Base-by-base conservation (phyloP, 2,113 vertebrate species). In the Podarcis muralis region DNA sequence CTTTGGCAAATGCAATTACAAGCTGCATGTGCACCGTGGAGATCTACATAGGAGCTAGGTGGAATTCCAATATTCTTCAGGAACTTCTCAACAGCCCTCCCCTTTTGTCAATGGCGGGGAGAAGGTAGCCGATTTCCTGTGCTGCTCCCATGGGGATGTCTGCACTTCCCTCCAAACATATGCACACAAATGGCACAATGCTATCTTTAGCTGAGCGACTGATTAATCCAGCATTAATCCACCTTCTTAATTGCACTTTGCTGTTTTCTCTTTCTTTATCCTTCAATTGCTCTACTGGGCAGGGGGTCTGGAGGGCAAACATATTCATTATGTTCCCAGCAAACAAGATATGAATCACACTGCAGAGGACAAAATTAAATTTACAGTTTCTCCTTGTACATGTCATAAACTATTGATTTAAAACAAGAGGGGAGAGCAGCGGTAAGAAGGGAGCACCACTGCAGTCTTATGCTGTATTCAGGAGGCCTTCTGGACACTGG, bases 361-460 rank as follows among this genome's bases (percentile, higher is more conserved):
- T 94, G 92, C 93, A 95, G 96, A 96, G 95, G 92, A 97, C 94
- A 97, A 96, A 97, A 97, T 97, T 97, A 97, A 97, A 97, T 97
- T 96, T 97, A 97, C 95, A 94, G 96, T 96, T 96, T 97, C 95
- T 92, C 92, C 96, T 96, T 96, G 95, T 95, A 96, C 91, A 94
- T 97, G 96, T 97, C 96, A 97, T 96, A 97, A 97, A 96, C 93
- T 97, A 96, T 97, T 96, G 96, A 97, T 97, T 97, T 97, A 96
- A 95, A 95, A 93, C 92, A 95, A 95, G 95, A 95, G 93, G 92
- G 92, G 92, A 95, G 87, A 23, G 1, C 94, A 94, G 88, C 93
- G 93, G 81, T 91, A 90, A 78, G 32, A 96, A 53, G 88, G 35
- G 88, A 94, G 81, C 37, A 59, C 84, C 90, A 86, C 87, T 93